Conservation (phyloP, 2,113 vertebrate species). For the Thryonomys swinderianus region DNA sequence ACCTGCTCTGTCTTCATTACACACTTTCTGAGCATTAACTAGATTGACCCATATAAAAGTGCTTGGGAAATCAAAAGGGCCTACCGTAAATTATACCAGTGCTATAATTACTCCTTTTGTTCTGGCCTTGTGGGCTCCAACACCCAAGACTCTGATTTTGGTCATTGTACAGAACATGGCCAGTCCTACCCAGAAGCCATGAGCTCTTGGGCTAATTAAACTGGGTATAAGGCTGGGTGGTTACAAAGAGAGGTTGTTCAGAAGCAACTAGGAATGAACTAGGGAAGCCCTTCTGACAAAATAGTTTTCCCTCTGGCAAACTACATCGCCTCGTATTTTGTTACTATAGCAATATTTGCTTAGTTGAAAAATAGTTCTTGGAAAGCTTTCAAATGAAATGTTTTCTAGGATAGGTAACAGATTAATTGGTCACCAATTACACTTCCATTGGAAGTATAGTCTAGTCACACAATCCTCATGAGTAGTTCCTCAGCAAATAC, state of each 20-base stretch:
- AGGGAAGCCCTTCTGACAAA: background rate
- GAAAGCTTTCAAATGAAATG: background rate
- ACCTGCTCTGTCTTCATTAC: background rate
- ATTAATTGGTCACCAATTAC: background rate
- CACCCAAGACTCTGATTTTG: background rate
- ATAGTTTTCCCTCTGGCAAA: background rate
- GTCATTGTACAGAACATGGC: background rate
- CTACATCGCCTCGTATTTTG: background rate
- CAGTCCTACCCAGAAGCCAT: background rate
- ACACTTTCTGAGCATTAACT: background rate
- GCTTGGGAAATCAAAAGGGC: background rate
- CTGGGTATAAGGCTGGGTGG: background rate
- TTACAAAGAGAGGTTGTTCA: background rate
- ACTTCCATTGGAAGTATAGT: slow-evolving; percentile 38
- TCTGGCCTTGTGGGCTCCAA: background rate
- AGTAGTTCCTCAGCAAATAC: background rate
- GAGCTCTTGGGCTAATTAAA: background rate
- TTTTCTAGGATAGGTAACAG: background rate
- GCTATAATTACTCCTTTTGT: background rate
- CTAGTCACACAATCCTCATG: background rate
- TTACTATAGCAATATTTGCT: background rate
- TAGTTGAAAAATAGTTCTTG: background rate
- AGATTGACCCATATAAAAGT: background rate
- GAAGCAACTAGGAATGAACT: background rate
- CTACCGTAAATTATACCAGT: background rate